Evolutionary conservation across 2,888 invertebrate genomes (phyloP).

Genomic region (Leucophora obtusa): DNA sequence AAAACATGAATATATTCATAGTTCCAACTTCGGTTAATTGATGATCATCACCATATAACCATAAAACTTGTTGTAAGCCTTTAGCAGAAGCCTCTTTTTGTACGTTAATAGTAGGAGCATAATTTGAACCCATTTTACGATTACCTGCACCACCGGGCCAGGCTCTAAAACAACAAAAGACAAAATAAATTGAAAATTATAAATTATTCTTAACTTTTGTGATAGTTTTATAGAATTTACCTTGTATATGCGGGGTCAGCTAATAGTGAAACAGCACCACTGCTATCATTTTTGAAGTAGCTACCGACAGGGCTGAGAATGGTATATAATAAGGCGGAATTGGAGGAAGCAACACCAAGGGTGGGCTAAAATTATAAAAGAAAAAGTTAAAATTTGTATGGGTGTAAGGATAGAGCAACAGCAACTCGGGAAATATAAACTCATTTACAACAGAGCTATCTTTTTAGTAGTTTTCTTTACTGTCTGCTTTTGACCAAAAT

Average conservation of each 20-base stretch:
- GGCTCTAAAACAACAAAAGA: constrained; percentile 79
- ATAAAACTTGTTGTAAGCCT: constrained; percentile 95
- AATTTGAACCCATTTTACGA: constrained; percentile 97
- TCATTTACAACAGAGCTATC: no score
- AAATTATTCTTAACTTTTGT: not conserved
- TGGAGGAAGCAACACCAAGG: constrained; percentile 92
- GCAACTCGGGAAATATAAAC: no score
- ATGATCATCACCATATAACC: constrained; percentile 96
- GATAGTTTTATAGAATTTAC: constrained; percentile 54
- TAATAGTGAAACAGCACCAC: constrained; percentile 88
- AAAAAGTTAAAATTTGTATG: not conserved
- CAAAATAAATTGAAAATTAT: not conserved
- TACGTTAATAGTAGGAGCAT: constrained; percentile 90
- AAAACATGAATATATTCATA: constrained; percentile 97
- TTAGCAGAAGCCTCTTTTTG: constrained; percentile 86
- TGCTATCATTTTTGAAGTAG: constrained; percentile 87
- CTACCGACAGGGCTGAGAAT: constrained; percentile 95
- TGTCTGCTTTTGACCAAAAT: not conserved
- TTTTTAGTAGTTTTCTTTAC: no score
- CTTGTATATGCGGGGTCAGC: constrained; percentile 93
- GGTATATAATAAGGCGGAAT: constrained; percentile 93
- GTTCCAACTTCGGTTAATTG: constrained; percentile 98
- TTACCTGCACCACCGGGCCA: constrained; percentile 97
- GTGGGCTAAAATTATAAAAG: constrained; percentile 84
- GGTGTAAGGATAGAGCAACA: no score